phyloP scores from a whole-genome alignment of 2,888 invertebrate species.

The Pocota personata region DNA sequence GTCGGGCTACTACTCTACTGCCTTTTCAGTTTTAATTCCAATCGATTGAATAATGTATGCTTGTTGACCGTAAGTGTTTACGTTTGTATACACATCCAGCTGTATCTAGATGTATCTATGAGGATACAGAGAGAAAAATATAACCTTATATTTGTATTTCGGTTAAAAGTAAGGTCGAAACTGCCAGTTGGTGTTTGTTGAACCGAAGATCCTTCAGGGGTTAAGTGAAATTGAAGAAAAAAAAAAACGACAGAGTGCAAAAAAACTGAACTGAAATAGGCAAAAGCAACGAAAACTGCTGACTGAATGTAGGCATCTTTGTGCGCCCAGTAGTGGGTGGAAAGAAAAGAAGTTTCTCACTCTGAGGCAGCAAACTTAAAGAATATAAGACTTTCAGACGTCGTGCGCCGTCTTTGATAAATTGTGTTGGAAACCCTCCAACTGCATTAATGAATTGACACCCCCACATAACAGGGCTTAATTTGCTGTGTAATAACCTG shows the following conservation, averaged over 20 bases:
- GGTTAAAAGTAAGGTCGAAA: constrained; percentile 65
- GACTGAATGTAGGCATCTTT: constrained; percentile 48
- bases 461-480: constrained; percentile 65
- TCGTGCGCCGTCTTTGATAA: constrained; percentile 36
- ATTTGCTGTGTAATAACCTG: constrained; percentile 68
- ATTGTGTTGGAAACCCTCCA: constrained; percentile 62
- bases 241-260: constrained; percentile 4
- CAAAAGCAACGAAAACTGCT: constrained; percentile 54
- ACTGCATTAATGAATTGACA: constrained; percentile 70
- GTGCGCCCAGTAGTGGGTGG: not conserved
- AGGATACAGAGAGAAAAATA: not conserved
- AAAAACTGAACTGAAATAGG: constrained; percentile 18
- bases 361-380: constrained; percentile 19
- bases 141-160: constrained; percentile 58
- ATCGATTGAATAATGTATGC: constrained; percentile 73
- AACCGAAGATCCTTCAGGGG: constrained; percentile 69
- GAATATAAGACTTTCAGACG: constrained; percentile 47
- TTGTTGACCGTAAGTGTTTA: constrained; percentile 68
- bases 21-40: constrained; percentile 69
- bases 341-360: not conserved
- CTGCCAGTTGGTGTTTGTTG: constrained; percentile 69
- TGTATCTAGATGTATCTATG: not conserved
- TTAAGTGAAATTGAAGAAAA: constrained; percentile 63
- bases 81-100: constrained; percentile 29
- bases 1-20: constrained; percentile 33